Base-by-base conservation (phyloP, 2,888 invertebrate genomes). In the Drosophila birchii region DNA sequence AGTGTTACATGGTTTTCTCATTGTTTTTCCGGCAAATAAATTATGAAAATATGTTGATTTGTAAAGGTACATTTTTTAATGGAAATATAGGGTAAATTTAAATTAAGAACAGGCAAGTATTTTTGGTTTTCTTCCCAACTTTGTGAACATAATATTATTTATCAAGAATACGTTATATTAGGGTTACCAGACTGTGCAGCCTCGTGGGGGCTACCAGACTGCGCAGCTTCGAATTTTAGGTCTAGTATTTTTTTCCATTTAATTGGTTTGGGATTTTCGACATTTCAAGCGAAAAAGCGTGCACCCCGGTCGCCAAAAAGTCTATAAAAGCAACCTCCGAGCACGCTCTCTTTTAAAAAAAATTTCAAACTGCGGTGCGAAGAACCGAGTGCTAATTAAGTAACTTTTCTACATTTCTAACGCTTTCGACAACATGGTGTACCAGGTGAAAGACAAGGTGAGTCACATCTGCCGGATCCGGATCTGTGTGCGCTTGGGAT, bases 371-470 rank as follows among this genome's bases (percentile, higher is more conserved):
- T 26, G 79, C 47, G 47, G 38, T 44, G n/a, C 44, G 4, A 34
- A 63, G 23, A 47, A 62, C 41, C 56, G 54, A 39, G 66, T 62
- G 51, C 34, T 73, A 86, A 80, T 82, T 80, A 73, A 84, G 58
- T 60, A 74, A 80, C 45, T 56, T 43, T 67, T 62, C 8, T 62
- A 72, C 51, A 36, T 54, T 59, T 51, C 59, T 58, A 74, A 57
- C 58, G 60, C 41, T 54, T 44, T 43, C 45, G 20, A 57, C 69
- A 91, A 90, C 88, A 91, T 91, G 91, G 92, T 91, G 80, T 90
- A 92, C 81, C 64, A 82, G 62, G 90, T 91, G 23, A 91, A 90
- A 79, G 87, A 78, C 82, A 78, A 79, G 88, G 91, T 91, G 82
- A 90, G 91, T 81, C 70, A 38, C 34, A 39, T 20, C 47, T 11